Evolutionary conservation across 2,113 vertebrate species (phyloP), one percentile per base, ranked within the genome.

Genomic region (Anolis sagrei): DNA sequence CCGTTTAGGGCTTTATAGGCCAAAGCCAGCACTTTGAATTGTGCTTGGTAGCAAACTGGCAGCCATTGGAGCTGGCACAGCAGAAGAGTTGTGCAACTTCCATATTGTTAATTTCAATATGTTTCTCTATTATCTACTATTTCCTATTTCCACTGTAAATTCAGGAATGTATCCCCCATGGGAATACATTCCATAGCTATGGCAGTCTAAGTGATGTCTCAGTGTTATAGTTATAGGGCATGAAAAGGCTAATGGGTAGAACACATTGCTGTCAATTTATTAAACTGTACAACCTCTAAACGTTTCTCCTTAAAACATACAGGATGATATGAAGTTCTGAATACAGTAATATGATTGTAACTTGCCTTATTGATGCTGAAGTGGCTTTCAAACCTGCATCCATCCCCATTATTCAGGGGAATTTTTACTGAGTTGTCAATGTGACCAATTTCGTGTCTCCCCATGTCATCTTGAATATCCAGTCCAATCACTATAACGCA

Each of bases 381-480:
- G 84, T 97, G 98, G 25, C 98, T 98, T 93, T 99, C 98, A 49
- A 99, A 99, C 90, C 98, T 98, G 95, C 99, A 99, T 76, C 98
- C 99, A 2, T 93, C 96, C 4, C 98, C 98, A 0, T 97, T 96
- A 90, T 96, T 98, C 51, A 99, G 97, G 0, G 98, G 97, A 83
- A 99, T 94, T 95, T 99, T 99, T 98, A 99, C 99, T 0, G 98
- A 99, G 94, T 99, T 99, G 94, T 99, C 99, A 34, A 99, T 98
- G 93, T 99, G 98, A 75, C 99, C 99, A 85, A 99, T 98, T 93
- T 99, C 99, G 0, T 99, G 99, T 78, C 98, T 97, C 89, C 99
- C 99, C 98, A 99, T 99, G 94, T 99, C 98, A 97, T 99, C 99
- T 89, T 99, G 98, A 93, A 99, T 99, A 95, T 99, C 99, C 54